Percentiles rank a stretch among this genome's conserved stretches.
Evolutionary conservation across 2,797 vertebrate genomes (phyloP).

Genomic region (Hippopotamyrus pictus): DNA sequence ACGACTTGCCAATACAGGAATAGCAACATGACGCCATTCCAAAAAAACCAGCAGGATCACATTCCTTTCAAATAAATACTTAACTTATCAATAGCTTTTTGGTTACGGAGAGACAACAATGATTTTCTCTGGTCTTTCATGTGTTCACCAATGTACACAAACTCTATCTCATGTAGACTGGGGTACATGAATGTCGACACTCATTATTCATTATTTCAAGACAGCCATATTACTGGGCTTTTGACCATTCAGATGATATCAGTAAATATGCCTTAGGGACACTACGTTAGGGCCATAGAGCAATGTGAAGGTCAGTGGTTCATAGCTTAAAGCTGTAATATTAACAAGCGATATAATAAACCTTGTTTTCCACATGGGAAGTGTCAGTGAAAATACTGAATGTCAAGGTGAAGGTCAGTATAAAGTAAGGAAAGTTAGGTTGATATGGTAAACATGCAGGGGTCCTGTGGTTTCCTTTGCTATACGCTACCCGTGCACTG

Average conservation of each 20-base stretch:
- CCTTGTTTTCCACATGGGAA: not conserved
- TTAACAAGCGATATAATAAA: not conserved
- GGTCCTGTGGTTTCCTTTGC: not conserved
- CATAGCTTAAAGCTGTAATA: not conserved
- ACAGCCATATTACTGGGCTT: not conserved
- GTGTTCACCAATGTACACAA: not conserved
- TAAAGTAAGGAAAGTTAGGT: not conserved
- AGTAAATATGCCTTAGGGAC: not conserved
- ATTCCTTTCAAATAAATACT: conserved; percentile 35
- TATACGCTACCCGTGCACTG: not conserved
- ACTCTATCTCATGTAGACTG: not conserved
- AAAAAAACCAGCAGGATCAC: conserved; percentile 28
- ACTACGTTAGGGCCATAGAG: not conserved
- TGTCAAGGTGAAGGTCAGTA: not conserved
- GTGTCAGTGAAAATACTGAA: not conserved
- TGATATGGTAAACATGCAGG: not conserved
- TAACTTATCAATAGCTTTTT: conserved; percentile 35
- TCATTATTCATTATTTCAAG: not conserved
- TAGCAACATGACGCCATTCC: conserved; percentile 33
- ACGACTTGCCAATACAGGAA: conserved; percentile 24
- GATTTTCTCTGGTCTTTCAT: not conserved
- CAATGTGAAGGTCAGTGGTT: not conserved
- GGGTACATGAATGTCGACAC: not conserved
- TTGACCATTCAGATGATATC: not conserved
- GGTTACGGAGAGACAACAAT: conserved; percentile 28